Percentiles rank a stretch among this genome's conserved stretches.
These are phyloP conservation scores for Myotis findleyi DNA, from an alignment of 2,797 vertebrate species.

Conservation along the genomic window DNA sequence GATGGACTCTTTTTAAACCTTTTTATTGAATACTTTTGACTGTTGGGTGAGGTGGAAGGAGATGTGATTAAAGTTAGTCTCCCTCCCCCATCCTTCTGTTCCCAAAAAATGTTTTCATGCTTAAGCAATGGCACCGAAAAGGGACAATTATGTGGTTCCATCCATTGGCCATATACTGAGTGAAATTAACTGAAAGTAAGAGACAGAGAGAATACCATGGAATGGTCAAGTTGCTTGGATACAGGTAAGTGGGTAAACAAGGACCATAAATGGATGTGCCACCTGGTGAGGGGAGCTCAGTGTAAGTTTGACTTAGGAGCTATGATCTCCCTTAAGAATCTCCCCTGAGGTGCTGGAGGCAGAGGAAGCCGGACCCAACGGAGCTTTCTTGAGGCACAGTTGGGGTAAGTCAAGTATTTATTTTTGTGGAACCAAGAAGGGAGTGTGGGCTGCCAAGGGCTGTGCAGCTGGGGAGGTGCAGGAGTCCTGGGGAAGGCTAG, in stretches of 20 bases:
- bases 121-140: slow-evolving; percentile 75
- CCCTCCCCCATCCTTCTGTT: neutral
- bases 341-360: neutral
- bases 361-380: neutral
- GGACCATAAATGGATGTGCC: neutral
- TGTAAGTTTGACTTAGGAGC: neutral
- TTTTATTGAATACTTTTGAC: slow-evolving; percentile 83
- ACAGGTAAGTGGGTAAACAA: neutral
- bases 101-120: slow-evolving; percentile 65
- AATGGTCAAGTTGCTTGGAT: neutral
- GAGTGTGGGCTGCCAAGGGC: neutral
- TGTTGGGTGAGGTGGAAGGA: slow-evolving; percentile 76
- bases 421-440: neutral
- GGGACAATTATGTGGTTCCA: slow-evolving; percentile 35
- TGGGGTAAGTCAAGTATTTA: neutral
- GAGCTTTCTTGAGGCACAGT: neutral
- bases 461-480: neutral
- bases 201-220: neutral
- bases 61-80: slow-evolving; percentile 83
- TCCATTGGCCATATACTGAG: neutral
- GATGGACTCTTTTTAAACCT: slow-evolving; percentile 79
- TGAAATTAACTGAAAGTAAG: neutral
- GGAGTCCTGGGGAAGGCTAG: neutral
- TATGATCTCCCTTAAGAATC: neutral
- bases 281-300: no score